These are phyloP conservation scores for Cottus gobio DNA, from an alignment of 2,113 vertebrate species.

Conservation along the genomic window DNA sequence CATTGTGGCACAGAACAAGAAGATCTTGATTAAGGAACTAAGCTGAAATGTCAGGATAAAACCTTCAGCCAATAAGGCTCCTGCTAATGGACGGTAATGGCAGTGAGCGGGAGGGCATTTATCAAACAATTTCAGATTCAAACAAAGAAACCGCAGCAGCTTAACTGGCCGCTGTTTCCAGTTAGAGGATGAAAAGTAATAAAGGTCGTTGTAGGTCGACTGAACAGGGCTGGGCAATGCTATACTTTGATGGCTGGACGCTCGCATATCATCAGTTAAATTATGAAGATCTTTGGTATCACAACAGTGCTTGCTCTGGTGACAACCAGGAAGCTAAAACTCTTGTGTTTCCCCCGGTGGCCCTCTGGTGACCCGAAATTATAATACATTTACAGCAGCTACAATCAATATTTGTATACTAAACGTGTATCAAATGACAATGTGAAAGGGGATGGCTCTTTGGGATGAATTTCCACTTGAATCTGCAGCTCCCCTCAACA, in stretches of 20 bases:
- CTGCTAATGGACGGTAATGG: conserved; percentile 33
- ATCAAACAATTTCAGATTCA: conserved; percentile 27
- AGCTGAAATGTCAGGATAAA: conserved; percentile 19
- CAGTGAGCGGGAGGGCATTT: conserved; percentile 8
- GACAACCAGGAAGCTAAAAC: not conserved
- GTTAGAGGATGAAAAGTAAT: not conserved
- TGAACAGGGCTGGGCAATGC: not conserved
- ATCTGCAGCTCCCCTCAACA: not conserved
- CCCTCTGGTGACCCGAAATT: not conserved
- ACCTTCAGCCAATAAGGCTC: conserved; percentile 18
- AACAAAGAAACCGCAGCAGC: not conserved
- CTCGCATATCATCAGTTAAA: not conserved
- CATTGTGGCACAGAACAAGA: conserved; percentile 19
- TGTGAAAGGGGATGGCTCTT: not conserved
- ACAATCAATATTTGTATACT: not conserved
- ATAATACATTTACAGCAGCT: not conserved
- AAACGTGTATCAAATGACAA: not conserved
- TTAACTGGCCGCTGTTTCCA: conserved; percentile 3
- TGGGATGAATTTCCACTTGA: not conserved
- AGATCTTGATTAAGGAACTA: conserved; percentile 21
- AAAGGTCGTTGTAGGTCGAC: not conserved
- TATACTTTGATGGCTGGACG: not conserved
- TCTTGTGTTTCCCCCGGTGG: too few species aligned
- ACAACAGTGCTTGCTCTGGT: not conserved
- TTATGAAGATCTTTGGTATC: not conserved